Evolutionary conservation across 2,113 vertebrate species (phyloP).

Genomic region (Puntigrus tetrazona): DNA sequence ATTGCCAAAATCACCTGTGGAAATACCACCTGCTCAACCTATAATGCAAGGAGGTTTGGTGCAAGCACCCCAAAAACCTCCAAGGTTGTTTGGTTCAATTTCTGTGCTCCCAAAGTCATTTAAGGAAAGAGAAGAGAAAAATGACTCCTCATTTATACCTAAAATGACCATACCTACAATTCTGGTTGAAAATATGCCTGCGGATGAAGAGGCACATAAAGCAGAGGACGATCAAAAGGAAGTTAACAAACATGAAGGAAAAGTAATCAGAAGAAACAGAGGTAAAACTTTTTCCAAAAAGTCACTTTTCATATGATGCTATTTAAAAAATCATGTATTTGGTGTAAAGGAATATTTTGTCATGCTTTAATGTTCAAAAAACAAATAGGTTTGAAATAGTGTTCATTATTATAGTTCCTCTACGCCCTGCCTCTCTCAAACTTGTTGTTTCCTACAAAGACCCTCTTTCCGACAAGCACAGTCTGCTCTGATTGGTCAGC

Average conservation of each 20-base stretch:
- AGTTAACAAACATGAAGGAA: constrained; percentile 53
- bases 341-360: too few relatives aligned
- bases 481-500: too few relatives aligned
- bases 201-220: constrained; percentile 65
- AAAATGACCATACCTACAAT: constrained; percentile 67
- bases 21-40: background rate
- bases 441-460: too few relatives aligned
- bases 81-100: constrained; percentile 36
- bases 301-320: constrained; percentile 76
- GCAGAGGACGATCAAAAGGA: constrained; percentile 49
- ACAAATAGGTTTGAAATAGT: too few relatives aligned
- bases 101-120: constrained; percentile 39
- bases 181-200: constrained; percentile 66
- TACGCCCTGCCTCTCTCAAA: too few relatives aligned
- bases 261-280: constrained; percentile 70
- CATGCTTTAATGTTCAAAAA: too few relatives aligned
- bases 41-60: background rate
- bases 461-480: too few relatives aligned
- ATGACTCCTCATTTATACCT: constrained; percentile 35
- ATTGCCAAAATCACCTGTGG: background rate
- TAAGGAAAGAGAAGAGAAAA: constrained; percentile 57
- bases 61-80: constrained; percentile 35
- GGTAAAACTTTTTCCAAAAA: constrained; percentile 73
- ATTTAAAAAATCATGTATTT: too few relatives aligned
- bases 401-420: too few relatives aligned